Conservation (phyloP, 2,888 invertebrate species). For the Limnephilus lunatus region DNA sequence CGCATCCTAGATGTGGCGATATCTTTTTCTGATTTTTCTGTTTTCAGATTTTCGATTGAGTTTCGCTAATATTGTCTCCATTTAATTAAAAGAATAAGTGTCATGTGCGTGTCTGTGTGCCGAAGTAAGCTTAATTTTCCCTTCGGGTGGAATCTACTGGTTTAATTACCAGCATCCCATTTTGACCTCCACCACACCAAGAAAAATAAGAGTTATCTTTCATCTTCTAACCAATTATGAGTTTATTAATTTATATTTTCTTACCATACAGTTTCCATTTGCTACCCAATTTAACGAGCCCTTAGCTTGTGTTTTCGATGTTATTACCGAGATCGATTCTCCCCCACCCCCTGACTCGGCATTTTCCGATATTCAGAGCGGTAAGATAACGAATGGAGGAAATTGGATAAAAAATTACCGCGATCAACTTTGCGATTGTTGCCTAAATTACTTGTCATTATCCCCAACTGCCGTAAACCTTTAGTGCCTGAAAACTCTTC, state of each 20-base stretch:
- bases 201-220: background rate
- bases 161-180: no score
- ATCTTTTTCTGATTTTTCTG: no score
- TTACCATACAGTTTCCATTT: background rate
- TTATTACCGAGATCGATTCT: background rate
- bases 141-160: no score
- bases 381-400: slow-evolving; percentile 2
- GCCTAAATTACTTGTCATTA: background rate
- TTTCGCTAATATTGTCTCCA: no score
- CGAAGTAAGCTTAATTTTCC: no score
- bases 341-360: background rate
- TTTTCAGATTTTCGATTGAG: no score
- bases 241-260: background rate
- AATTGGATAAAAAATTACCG: background rate
- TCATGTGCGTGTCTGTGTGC: no score
- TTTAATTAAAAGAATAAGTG: no score
- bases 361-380: background rate
- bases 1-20: no score
- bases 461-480: background rate
- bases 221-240: background rate
- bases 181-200: background rate
- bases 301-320: background rate
- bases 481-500: background rate
- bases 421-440: background rate
- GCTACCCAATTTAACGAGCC: background rate